These are phyloP conservation scores for Craniophora ligustri DNA, from an alignment of 2,888 invertebrate species.

Conservation along the genomic window DNA sequence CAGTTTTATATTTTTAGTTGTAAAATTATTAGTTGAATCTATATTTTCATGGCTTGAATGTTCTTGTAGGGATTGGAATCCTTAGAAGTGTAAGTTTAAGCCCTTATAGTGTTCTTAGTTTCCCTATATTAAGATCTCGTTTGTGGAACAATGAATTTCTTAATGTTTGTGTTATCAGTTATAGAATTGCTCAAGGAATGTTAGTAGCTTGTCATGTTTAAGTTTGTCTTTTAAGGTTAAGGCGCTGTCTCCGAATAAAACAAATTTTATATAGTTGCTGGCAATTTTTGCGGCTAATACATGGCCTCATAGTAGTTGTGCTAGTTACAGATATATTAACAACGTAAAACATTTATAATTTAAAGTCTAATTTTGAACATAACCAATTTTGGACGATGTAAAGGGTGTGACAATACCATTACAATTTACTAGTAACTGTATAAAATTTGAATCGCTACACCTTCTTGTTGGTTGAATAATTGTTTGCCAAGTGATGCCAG, in stretches of 20 bases:
- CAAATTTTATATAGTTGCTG: too few relatives aligned
- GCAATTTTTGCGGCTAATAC: too few relatives aligned
- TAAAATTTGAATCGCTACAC: too few relatives aligned
- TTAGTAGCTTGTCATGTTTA: slow-evolving; percentile 61
- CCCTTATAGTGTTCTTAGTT: slow-evolving; percentile 60
- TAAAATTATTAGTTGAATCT: slow-evolving; percentile 70
- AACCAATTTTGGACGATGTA: too few relatives aligned
- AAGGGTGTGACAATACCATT: too few relatives aligned
- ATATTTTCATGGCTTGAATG: slow-evolving; percentile 54
- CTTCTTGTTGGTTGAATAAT: slow-evolving; percentile 56
- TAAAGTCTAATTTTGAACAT: too few relatives aligned
- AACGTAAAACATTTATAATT: too few relatives aligned
- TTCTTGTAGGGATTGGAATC: slow-evolving; percentile 61
- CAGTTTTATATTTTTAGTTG: slow-evolving; percentile 55
- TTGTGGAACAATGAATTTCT: slow-evolving; percentile 78
- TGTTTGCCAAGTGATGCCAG: slow-evolving; percentile 56
- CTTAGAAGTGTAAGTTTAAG: slow-evolving; percentile 63
- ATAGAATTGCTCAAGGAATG: slow-evolving; percentile 79
- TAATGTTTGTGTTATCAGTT: slow-evolving; percentile 54
- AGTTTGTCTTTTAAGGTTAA: slow-evolving; percentile 60
- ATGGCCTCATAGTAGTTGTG: too few relatives aligned
- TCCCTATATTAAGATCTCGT: slow-evolving; percentile 70
- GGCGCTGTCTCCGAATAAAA: too few relatives aligned
- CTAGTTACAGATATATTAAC: too few relatives aligned
- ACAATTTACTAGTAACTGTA: too few relatives aligned